A percentile compares a stretch with the other conserved stretches of the same genome.
Conservation (phyloP, 2,888 invertebrate species). For the Trissonchulus latispiculum region DNA sequence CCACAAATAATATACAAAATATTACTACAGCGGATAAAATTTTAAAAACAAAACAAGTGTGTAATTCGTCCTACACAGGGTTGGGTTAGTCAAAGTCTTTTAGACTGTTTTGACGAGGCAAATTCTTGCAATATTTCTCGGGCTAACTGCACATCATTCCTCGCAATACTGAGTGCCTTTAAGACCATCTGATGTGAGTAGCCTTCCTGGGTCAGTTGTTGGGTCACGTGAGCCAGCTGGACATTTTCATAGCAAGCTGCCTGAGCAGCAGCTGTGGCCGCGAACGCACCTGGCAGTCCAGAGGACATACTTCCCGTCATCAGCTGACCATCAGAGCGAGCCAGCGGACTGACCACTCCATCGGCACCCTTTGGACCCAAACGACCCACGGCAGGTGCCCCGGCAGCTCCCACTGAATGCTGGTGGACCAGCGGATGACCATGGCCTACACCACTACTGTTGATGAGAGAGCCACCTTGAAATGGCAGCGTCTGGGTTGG, state of each 20-base stretch:
- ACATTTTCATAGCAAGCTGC: conserved; percentile 63
- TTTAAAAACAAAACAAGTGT: too few relatives aligned
- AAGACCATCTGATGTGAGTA: conserved; percentile 82
- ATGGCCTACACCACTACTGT: background rate
- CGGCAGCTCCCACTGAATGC: too few relatives aligned
- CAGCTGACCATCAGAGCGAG: background rate
- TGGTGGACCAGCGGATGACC: background rate
- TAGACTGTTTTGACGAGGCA: conserved; percentile 51
- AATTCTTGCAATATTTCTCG: conserved; percentile 86
- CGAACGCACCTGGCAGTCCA: background rate
- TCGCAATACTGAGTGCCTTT: conserved; percentile 76
- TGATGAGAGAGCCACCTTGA: background rate
- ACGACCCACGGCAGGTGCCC: too few relatives aligned
- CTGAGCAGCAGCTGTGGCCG: background rate
- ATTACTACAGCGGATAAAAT: too few relatives aligned
- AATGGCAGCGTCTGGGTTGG: background rate
- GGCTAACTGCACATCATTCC: conserved; percentile 89
- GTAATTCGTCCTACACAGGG: too few relatives aligned
- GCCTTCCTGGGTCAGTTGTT: conserved; percentile 73
- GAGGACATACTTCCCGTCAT: background rate
- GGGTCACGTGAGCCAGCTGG: conserved; percentile 77
- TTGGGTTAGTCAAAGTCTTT: background rate
- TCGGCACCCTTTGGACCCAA: background rate
- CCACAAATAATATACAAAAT: too few relatives aligned
- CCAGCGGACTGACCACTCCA: background rate